Percentiles rank a stretch among this genome's conserved stretches.
phyloP scores from a whole-genome alignment of 2,797 vertebrate species.

The Echeneis naucrates region DNA sequence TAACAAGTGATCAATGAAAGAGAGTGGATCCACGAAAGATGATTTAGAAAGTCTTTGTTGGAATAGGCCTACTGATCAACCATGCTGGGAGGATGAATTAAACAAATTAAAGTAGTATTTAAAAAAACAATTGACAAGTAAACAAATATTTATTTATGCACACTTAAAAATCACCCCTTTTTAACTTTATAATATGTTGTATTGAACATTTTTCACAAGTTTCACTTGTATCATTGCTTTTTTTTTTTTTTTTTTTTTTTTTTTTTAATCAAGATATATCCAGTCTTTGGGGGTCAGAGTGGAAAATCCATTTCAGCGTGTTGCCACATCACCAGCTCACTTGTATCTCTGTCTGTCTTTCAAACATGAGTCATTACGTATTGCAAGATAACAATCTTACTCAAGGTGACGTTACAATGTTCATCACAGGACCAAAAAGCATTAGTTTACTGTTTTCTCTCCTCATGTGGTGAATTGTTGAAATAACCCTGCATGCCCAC shows the following conservation, averaged over 20 bases:
- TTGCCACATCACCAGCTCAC: slow-evolving; percentile 22
- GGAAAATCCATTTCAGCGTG: slow-evolving; percentile 11
- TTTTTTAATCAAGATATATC: background rate
- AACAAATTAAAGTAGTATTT: background rate
- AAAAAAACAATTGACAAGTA: background rate
- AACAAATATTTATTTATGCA: no score
- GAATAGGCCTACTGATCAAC: background rate
- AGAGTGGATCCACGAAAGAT: slow-evolving; percentile 2
- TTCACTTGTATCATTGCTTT: background rate
- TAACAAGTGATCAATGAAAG: background rate
- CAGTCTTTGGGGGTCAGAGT: background rate
- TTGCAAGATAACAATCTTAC: slow-evolving; percentile 50
- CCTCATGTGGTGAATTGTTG: slow-evolving; percentile 42
- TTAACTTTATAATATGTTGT: background rate
- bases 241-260: no score
- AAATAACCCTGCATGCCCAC: slow-evolving; percentile 50
- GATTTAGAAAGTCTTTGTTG: background rate
- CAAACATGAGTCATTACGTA: background rate
- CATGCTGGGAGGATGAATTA: background rate
- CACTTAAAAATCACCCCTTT: background rate
- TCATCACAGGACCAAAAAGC: slow-evolving; percentile 68
- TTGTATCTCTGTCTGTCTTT: background rate
- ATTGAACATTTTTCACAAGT: background rate
- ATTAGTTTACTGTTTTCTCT: slow-evolving; percentile 55
- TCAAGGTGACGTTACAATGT: slow-evolving; percentile 22